Percentiles rank a stretch among this genome's conserved stretches.
Conservation (phyloP, 2,888 invertebrate species). For the Dasysyrphus albostriatus region DNA sequence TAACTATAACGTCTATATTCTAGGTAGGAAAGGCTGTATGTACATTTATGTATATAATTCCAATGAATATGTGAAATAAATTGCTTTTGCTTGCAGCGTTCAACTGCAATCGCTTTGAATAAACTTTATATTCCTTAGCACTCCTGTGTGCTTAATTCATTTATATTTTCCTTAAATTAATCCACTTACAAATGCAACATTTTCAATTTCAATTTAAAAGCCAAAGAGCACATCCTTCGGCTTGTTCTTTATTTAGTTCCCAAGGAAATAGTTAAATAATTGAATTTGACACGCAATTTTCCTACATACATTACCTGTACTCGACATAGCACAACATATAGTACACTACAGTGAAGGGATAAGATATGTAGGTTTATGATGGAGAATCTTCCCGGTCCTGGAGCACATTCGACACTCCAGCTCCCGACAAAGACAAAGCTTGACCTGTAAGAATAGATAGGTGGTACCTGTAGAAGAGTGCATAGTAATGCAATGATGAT, state of each 20-base stretch:
- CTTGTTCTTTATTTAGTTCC: conserved; percentile 56
- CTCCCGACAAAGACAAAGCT: conserved; percentile 16
- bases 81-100: conserved; percentile 65
- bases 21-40: neutral
- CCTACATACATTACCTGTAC: neutral
- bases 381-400: conserved; percentile 8
- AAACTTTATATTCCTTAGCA: conserved; percentile 58
- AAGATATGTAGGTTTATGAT: neutral
- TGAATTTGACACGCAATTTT: conserved; percentile 68
- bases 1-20: neutral
- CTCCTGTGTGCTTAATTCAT: conserved; percentile 63
- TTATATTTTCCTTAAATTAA: conserved; percentile 69
- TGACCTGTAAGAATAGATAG: conserved; percentile 14
- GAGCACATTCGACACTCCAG: neutral
- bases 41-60: neutral
- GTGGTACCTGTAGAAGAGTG: conserved; percentile 10
- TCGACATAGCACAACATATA: neutral
- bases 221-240: conserved; percentile 55
- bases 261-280: conserved; percentile 72
- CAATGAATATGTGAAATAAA: conserved; percentile 55
- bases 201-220: conserved; percentile 70
- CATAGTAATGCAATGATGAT: conserved; percentile 47
- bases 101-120: conserved; percentile 65
- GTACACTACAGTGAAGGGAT: neutral
- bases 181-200: conserved; percentile 71